These are phyloP conservation scores for Yponomeuta plumbellus DNA, from an alignment of 2,888 invertebrate species.

Conservation along the genomic window DNA sequence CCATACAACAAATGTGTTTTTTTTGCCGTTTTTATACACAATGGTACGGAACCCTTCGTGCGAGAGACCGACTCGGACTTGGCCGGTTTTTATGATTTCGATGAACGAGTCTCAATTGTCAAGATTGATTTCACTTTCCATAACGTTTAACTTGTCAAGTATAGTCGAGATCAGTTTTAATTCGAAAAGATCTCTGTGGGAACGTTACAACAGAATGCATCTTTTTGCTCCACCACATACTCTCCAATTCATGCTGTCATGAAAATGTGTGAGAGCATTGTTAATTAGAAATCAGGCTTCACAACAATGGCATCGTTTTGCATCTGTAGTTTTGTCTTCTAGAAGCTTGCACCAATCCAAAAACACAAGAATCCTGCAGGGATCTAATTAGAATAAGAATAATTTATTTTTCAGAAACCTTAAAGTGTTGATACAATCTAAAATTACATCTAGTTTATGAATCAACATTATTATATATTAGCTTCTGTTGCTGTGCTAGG, in stretches of 20 bases:
- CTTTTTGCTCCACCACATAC: not conserved
- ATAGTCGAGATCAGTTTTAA: not conserved
- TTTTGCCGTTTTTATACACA: too few species aligned
- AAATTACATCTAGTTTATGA: too few species aligned
- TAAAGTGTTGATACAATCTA: too few species aligned
- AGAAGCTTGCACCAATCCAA: not conserved
- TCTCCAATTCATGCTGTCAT: not conserved
- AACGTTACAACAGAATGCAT: not conserved
- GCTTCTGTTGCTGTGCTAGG: too few species aligned
- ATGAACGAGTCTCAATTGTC: not conserved
- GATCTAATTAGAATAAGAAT: not conserved
- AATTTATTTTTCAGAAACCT: too few species aligned
- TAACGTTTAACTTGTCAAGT: not conserved
- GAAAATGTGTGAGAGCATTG: not conserved
- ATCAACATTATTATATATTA: too few species aligned
- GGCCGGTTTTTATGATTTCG: too few species aligned
- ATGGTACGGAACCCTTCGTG: too few species aligned
- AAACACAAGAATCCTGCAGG: not conserved
- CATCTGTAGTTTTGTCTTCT: not conserved
- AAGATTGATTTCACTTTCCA: not conserved
- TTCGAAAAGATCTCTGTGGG: not conserved
- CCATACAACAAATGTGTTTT: too few species aligned
- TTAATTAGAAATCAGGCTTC: not conserved
- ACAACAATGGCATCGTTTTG: not conserved
- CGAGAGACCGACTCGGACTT: too few species aligned